These are phyloP conservation scores for Drosophila virilis DNA, from an alignment of 1,140 invertebrate genomes.

Conservation along the genomic window DNA sequence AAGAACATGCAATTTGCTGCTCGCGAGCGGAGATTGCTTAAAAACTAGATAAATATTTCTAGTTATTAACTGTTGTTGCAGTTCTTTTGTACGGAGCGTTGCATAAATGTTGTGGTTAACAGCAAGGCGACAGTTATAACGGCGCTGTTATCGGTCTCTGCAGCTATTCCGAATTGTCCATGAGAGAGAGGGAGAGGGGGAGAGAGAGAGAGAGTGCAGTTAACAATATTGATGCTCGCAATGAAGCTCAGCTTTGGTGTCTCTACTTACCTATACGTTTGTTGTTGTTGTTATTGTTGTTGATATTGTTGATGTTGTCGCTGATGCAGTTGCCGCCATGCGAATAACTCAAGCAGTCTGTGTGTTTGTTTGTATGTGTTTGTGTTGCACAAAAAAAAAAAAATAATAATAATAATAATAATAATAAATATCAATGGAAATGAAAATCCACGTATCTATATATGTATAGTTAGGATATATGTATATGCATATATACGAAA, in stretches of 20 bases:
- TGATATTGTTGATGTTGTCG: conserved; percentile 2
- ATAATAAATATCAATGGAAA: conserved; percentile 41
- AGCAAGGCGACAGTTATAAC: conserved; percentile 14
- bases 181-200: neutral
- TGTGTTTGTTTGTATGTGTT: conserved; percentile 8
- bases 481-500: conserved; percentile 8
- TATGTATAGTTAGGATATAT: neutral
- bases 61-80: conserved; percentile 4
- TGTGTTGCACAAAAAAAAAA: conserved; percentile 9
- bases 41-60: conserved; percentile 13
- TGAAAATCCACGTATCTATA: conserved; percentile 5
- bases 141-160: conserved; percentile 15
- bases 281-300: conserved; percentile 28
- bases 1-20: conserved; percentile 63
- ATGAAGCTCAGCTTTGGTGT: neutral
- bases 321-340: conserved; percentile 13
- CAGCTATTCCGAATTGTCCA: neutral
- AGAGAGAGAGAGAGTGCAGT: neutral
- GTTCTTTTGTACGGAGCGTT: conserved; percentile 22
- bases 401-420: neutral
- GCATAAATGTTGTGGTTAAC: conserved; percentile 7
- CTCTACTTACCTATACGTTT: conserved; percentile 15
- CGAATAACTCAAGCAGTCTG: conserved; percentile 8
- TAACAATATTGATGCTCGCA: neutral
- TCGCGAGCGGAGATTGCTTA: conserved; percentile 20